These are phyloP conservation scores for Dascyllus trimaculatus DNA, from an alignment of 2,113 vertebrate genomes.

Conservation along the genomic window DNA sequence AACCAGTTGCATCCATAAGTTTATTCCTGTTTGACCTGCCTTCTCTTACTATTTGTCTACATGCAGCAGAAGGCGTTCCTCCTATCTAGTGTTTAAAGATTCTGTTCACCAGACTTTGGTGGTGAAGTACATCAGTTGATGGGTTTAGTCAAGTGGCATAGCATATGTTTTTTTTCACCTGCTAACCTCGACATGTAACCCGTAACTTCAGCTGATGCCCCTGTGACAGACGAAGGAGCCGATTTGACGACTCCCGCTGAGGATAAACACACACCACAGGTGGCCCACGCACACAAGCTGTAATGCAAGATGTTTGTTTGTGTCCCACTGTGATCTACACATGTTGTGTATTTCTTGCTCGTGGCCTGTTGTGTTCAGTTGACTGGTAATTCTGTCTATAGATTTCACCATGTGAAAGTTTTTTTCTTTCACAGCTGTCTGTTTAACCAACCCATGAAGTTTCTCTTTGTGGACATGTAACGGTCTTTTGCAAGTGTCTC, in stretches of 20 bases:
- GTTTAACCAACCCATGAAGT: background rate
- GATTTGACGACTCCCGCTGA: slow-evolving; percentile 13
- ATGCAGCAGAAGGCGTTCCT: background rate
- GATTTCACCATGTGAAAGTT: background rate
- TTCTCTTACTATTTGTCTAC: background rate
- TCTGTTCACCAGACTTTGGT: background rate
- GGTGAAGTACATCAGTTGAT: background rate
- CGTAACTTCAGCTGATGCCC: slow-evolving; percentile 55
- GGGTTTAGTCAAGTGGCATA: background rate
- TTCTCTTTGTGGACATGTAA: background rate
- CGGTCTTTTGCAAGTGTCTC: background rate
- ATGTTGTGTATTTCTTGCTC: slow-evolving; percentile 5
- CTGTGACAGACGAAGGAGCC: slow-evolving; percentile 13
- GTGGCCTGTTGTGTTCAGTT: background rate
- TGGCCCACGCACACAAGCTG: background rate
- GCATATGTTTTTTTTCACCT: background rate
- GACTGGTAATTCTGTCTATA: slow-evolving; percentile 4
- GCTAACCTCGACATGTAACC: slow-evolving; percentile 39
- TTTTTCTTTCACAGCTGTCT: background rate
- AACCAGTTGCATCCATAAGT: background rate
- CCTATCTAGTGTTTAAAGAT: background rate
- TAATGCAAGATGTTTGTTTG: slow-evolving; percentile 24
- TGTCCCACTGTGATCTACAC: background rate
- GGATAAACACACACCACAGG: slow-evolving; percentile 46
- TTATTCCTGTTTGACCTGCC: background rate